Conservation (phyloP, 2,797 vertebrate species). For the Ispidina picta region DNA sequence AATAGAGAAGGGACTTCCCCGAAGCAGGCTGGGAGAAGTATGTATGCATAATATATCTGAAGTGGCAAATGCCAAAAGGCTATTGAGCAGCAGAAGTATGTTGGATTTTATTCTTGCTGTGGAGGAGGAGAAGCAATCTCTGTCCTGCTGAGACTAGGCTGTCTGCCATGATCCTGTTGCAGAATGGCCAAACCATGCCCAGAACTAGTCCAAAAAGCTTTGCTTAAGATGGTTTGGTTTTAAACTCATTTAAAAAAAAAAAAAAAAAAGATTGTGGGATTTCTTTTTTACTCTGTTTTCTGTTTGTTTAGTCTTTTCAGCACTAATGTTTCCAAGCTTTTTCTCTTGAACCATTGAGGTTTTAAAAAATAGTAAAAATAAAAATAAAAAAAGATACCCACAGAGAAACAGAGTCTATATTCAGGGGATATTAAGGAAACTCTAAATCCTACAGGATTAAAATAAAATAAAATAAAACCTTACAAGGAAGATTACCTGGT, state of each 20-base stretch:
- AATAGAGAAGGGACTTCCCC: conserved; percentile 4
- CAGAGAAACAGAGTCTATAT: background rate
- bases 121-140: background rate
- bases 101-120: background rate
- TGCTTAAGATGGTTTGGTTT: background rate
- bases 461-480: background rate
- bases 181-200: background rate
- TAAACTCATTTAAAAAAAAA: background rate
- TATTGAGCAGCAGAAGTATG: background rate
- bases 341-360: background rate
- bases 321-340: background rate
- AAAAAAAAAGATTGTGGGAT: background rate
- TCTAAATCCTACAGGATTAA: background rate
- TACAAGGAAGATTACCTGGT: background rate
- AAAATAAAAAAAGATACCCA: background rate
- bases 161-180: background rate
- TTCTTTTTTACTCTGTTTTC: background rate
- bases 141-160: background rate
- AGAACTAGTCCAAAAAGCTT: background rate
- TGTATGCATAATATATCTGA: background rate
- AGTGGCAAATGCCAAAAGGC: background rate
- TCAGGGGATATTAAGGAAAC: background rate
- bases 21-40: background rate
- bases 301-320: background rate
- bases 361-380: background rate